A percentile compares a stretch with the other conserved stretches of the same genome.
These are phyloP conservation scores for Phengaris alcon DNA, from an alignment of 2,888 invertebrate genomes.

Conservation along the genomic window DNA sequence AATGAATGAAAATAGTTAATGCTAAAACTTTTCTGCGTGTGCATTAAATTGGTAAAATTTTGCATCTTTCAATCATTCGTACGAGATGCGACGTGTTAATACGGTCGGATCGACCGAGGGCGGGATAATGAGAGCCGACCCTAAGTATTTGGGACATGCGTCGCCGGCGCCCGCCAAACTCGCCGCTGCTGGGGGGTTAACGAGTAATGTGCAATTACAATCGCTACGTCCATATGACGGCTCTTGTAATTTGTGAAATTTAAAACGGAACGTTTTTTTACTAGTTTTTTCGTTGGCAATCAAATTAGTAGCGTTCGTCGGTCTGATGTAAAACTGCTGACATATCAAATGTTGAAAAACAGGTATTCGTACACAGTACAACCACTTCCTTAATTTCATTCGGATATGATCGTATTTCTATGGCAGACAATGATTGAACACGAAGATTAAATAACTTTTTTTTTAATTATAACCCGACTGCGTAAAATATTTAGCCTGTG, in stretches of 20 bases:
- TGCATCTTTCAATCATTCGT: not conserved
- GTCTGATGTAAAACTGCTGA: not conserved
- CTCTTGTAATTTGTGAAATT: conserved; percentile 27
- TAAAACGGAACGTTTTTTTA: conserved; percentile 13
- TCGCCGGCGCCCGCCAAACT: conserved; percentile 76
- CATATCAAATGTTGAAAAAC: not conserved
- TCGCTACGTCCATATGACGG: conserved; percentile 40
- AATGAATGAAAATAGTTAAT: not conserved
- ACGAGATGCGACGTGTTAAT: conserved; percentile 63
- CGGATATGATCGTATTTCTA: too few relatives aligned
- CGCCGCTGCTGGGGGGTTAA: conserved; percentile 55
- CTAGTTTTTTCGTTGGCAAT: conserved; percentile 18
- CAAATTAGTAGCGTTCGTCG: not conserved
- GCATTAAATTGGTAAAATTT: conserved; percentile 6
- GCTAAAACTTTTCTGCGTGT: not conserved
- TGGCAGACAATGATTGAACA: too few relatives aligned
- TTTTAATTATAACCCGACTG: too few relatives aligned
- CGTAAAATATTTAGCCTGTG: too few relatives aligned
- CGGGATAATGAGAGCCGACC: conserved; percentile 75
- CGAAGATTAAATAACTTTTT: too few relatives aligned
- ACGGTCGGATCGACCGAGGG: conserved; percentile 66
- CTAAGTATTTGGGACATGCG: conserved; percentile 80
- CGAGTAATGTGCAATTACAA: conserved; percentile 58
- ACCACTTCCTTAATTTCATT: not conserved
- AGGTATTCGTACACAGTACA: not conserved